Base-by-base conservation (phyloP, 2,113 vertebrate genomes). In the Odobenus rosmarus region DNA sequence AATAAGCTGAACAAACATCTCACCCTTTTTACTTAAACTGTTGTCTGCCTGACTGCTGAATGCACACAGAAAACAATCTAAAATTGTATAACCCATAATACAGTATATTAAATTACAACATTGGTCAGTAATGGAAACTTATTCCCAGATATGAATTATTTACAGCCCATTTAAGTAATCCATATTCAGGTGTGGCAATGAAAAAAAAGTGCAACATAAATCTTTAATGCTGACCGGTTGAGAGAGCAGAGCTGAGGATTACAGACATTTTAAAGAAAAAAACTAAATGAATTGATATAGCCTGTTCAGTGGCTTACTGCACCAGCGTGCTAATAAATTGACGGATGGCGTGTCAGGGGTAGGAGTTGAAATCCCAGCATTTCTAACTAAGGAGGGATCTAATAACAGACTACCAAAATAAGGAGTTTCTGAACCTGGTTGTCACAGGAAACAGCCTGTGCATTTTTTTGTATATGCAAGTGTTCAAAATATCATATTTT, bases 101-200 rank as follows among this genome's bases (percentile, higher is more conserved):
- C 99, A 99, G 99, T 99, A 99, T 99, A 99, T 99, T 99, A 99
- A 99, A 99, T 99, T 99, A 99, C 99, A 99, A 99, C 99, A 99
- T 97, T 99, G 99, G 99, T 99, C 99, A 99, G 99, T 99, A 99
- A 99, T 99, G 99, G 99, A 99, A 99, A 99, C 99, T 99, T 99
- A 99, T 99, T 99, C 99, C 99, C 99, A 99, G 98, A 98, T 99
- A 99, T 99, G 99, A 99, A 99, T 99, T 99, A 99, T 99, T 99
- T 99, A 99, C 99, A 99, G 98, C 98, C 99, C 99, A 99, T 99
- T 99, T 99, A 99, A 99, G 99, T 99, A 99, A 99, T 99, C 99
- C 99, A 99, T 99, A 99, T 99, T 99, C 99, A 99, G 99, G 99
- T 99, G 99, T 99, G 99, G 99, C 99, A 98, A 98, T 98, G 98